phyloP scores from a whole-genome alignment of 2,113 vertebrate species.

The Paramormyrops kingsleyae region DNA sequence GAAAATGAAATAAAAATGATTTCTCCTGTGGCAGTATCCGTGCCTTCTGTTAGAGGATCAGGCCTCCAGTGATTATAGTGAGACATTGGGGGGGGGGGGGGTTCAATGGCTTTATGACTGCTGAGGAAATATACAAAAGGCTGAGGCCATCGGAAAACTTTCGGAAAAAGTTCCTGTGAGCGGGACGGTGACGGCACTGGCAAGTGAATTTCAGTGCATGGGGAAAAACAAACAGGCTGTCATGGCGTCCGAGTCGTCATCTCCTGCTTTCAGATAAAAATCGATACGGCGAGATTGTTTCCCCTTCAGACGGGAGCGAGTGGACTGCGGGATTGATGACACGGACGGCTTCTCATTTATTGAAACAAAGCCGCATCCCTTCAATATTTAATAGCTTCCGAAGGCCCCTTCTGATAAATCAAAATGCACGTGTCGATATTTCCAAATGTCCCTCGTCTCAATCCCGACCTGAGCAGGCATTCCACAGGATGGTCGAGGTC shows the following conservation, averaged over 20 bases:
- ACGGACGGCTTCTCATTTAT: constrained; percentile 40
- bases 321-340: constrained; percentile 46
- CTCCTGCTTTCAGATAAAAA: constrained; percentile 52
- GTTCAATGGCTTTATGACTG: not conserved
- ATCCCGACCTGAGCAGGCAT: not conserved
- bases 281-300: constrained; percentile 49
- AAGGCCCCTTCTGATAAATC: constrained; percentile 42
- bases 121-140: not conserved
- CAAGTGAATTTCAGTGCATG: not conserved
- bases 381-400: constrained; percentile 52
- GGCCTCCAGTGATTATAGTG: not conserved
- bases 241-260: constrained; percentile 16
- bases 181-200: too few species aligned
- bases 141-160: not conserved
- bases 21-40: not conserved
- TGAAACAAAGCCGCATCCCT: constrained; percentile 44
- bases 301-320: constrained; percentile 42
- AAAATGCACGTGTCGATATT: constrained; percentile 36
- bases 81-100: too few species aligned
- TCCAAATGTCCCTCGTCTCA: constrained; percentile 20
- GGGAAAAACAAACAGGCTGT: constrained; percentile 32
- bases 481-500: not conserved
- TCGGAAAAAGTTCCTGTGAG: not conserved
- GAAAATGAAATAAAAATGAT: not conserved
- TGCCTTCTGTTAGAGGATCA: not conserved